phyloP scores from a whole-genome alignment of 2,888 invertebrate genomes.

The Melanostoma scalare region DNA sequence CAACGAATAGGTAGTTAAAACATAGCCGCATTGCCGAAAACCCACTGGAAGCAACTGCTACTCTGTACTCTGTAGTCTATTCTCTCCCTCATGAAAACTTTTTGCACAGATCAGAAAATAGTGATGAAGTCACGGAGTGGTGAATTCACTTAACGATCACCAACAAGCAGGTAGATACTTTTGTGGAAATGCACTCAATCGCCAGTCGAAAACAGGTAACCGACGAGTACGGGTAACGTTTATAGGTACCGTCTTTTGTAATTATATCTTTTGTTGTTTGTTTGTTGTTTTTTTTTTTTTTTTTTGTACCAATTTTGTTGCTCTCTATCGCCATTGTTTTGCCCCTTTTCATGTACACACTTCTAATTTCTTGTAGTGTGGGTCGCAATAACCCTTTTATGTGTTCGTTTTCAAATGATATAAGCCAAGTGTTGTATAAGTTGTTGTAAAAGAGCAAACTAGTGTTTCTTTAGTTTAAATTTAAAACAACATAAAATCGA shows the following conservation, averaged over 20 bases:
- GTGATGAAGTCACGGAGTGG: constrained; percentile 72
- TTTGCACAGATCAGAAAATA: constrained; percentile 68
- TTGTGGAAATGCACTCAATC: constrained; percentile 58
- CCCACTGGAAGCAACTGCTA: constrained; percentile 20
- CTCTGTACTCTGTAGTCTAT: background rate
- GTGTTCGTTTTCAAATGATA: constrained; percentile 50
- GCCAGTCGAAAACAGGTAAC: constrained; percentile 72
- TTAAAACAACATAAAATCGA: no score
- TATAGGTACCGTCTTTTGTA: constrained; percentile 57
- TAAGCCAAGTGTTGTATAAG: constrained; percentile 40
- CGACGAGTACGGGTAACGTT: constrained; percentile 70
- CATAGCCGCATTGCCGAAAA: constrained; percentile 7
- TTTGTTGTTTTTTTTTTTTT: constrained; percentile 18
- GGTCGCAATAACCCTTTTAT: constrained; percentile 51
- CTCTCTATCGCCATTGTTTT: constrained; percentile 29
- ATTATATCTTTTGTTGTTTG: constrained; percentile 36
- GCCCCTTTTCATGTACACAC: constrained; percentile 22
- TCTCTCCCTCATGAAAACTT: constrained; percentile 44
- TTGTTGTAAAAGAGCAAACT: constrained; percentile 50
- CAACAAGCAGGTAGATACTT: constrained; percentile 67
- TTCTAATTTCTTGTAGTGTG: constrained; percentile 52
- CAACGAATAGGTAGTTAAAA: constrained; percentile 18
- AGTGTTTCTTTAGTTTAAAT: constrained; percentile 26
- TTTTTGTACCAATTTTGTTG: background rate
- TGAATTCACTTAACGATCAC: constrained; percentile 59